Base-by-base conservation (phyloP, 2,797 vertebrate species). In the Nasua narica region DNA sequence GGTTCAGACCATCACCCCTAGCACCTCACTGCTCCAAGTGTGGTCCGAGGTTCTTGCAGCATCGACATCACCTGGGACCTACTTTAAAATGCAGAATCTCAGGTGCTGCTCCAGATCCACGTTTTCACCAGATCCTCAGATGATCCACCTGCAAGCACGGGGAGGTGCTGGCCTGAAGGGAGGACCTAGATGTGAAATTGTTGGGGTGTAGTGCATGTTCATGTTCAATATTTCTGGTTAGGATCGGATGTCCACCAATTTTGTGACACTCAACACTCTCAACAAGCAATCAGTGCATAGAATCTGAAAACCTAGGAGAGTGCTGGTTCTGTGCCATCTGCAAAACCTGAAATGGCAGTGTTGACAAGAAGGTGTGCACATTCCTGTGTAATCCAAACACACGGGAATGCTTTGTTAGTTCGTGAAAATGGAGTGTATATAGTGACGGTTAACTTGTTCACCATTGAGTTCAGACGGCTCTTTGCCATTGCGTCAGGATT, bases 191-290 rank as follows among this genome's bases (percentile, higher is more conserved):
- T 54, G 65, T 54, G 67, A 67, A 18, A 21, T 2, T 18, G 25
- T 4, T 11, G 69, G 32, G n/a, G 32, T 35, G 1, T 0, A 7
- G 58, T 60, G 35, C 35, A 6, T 0, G 0, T 0, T 25, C 23
- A 3, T 6, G n/a, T 4, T 67, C 78, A 13, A 14, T 15, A 1
- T 46, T 14, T 12, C 84, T 29, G 19, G 9, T 58, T 7, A 27
- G 35, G 3, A 21, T 1, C n/a, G 2, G 58, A 29, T 48, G 70
- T 78, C 69, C 56, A 23, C 60, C 32, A 48, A 12, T 3, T 19
- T 23, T 50, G 10, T 12, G 50, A 8, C 32, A 29, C 12, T 46
- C 23, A 16, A 16, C 2, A 37, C 48, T 23, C 27, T 21, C 15
- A 0, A 29, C 32, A 18, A 29, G 56, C 21, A 32, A 27, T 23